A percentile compares a stretch with the other conserved stretches of the same genome.
phyloP scores from a whole-genome alignment of 2,797 vertebrate species.

The Myiothlypis chrysogaster region DNA sequence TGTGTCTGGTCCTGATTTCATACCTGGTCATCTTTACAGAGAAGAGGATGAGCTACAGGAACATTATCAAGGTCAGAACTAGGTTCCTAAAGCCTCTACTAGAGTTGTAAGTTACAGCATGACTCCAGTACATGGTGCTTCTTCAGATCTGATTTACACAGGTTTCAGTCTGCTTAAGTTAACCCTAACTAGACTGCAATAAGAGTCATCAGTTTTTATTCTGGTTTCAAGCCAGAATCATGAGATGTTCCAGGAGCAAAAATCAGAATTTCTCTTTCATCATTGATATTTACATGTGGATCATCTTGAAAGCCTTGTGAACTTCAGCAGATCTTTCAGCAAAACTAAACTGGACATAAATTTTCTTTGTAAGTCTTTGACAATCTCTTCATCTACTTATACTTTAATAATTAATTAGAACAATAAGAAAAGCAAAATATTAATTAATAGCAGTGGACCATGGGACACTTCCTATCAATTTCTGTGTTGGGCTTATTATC shows the following conservation, averaged over 20 bases:
- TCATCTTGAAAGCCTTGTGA: not conserved
- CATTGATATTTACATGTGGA: not conserved
- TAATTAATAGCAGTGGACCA: not conserved
- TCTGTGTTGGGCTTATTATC: not conserved
- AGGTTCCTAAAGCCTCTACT: not conserved
- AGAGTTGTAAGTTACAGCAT: fast-evolving
- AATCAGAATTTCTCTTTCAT: not conserved
- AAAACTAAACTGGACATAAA: not conserved
- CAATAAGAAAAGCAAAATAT: not conserved
- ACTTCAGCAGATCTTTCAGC: not conserved
- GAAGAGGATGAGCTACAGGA: not conserved
- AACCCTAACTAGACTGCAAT: not conserved
- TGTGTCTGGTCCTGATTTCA: not conserved
- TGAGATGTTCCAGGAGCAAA: not conserved
- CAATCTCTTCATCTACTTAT: not conserved
- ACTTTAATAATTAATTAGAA: not conserved
- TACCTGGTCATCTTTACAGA: not conserved
- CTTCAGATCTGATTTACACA: not conserved
- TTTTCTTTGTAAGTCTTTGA: not conserved
- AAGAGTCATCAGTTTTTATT: not conserved
- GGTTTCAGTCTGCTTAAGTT: not conserved
- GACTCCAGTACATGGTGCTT: not conserved
- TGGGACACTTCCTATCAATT: not conserved
- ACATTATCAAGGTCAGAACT: not conserved
- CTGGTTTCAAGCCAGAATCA: not conserved